phyloP scores from a whole-genome alignment of 2,797 vertebrate genomes.

The Phrynocephalus guinanensis region DNA sequence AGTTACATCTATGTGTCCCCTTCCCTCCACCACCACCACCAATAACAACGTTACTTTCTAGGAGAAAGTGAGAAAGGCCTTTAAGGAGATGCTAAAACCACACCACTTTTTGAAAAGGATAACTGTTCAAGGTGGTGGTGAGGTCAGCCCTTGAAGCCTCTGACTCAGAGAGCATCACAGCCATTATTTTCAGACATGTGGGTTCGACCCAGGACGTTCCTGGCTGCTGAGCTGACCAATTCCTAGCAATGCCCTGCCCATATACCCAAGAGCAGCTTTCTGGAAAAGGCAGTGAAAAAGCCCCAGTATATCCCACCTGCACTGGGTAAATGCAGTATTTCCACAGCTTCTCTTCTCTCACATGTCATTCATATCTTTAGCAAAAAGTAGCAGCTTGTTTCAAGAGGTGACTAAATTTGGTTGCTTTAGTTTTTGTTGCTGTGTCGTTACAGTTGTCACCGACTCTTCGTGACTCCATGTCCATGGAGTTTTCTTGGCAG shows the following conservation, averaged over 20 bases:
- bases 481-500: too few species aligned
- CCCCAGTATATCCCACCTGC: background rate
- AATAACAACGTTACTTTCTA: background rate
- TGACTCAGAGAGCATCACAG: constrained; percentile 21
- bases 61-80: background rate
- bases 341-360: background rate
- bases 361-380: background rate
- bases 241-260: background rate
- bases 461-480: too few species aligned
- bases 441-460: too few species aligned
- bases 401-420: background rate
- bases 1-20: background rate
- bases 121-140: background rate
- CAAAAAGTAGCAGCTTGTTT: constrained; percentile 1
- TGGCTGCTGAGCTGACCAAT: constrained; percentile 15
- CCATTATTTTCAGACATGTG: background rate
- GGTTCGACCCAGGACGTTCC: background rate
- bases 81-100: background rate
- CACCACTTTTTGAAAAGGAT: background rate
- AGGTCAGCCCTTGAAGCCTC: constrained; percentile 20
- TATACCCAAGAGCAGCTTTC: background rate
- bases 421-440: constrained; percentile 25
- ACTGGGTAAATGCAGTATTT: background rate
- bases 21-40: too few species aligned
- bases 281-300: background rate